Percentiles rank a stretch among this genome's conserved stretches.
These are phyloP conservation scores for Amblyteles armatorius DNA, from an alignment of 2,888 invertebrate species.

Conservation along the genomic window DNA sequence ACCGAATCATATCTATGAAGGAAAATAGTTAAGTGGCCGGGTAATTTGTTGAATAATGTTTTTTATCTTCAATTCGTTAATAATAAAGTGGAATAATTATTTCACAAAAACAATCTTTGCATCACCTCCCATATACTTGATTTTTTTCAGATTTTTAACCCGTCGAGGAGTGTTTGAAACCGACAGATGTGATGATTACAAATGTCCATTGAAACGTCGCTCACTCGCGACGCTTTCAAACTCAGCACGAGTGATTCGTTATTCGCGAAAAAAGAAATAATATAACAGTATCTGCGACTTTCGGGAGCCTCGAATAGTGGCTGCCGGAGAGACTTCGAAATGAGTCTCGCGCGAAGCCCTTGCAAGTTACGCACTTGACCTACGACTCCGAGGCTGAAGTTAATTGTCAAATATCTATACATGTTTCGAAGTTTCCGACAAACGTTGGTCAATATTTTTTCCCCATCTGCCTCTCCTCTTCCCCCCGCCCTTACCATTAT, in stretches of 20 bases:
- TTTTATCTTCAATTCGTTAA: no score
- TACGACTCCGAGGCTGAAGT: neutral
- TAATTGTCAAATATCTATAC: conserved; percentile 10
- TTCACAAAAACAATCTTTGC: no score
- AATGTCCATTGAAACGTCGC: conserved; percentile 22
- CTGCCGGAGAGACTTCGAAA: neutral
- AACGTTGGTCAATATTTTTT: neutral
- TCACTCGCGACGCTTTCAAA: neutral
- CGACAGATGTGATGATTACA: neutral
- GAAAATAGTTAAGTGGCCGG: no score
- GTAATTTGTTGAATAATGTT: no score
- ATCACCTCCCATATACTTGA: no score
- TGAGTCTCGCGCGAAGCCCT: conserved; percentile 36
- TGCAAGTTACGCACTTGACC: neutral
- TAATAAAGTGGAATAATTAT: no score
- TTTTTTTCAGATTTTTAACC: no score
- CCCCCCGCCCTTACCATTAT: neutral
- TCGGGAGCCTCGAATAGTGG: neutral
- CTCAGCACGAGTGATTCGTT: neutral
- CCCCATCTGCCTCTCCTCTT: no score
- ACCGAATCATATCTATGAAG: no score
- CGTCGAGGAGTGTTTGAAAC: neutral
- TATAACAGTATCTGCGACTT: neutral
- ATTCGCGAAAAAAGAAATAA: neutral
- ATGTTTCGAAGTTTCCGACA: neutral